Base-by-base conservation (phyloP, 2,113 vertebrate genomes). In the Perca flavescens region DNA sequence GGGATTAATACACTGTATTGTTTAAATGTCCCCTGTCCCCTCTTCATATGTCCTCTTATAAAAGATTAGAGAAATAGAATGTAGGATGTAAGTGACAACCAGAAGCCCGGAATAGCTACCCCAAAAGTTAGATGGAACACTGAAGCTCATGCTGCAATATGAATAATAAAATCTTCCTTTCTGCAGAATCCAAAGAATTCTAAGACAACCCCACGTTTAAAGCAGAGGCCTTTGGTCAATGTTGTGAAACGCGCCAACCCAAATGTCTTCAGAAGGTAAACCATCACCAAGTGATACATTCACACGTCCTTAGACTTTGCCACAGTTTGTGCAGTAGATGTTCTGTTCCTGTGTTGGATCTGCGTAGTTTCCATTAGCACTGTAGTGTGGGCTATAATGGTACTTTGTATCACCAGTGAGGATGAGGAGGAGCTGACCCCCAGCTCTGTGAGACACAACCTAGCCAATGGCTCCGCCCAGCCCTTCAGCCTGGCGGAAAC, bases 391-490 rank as follows among this genome's bases (percentile, higher is more conserved):
- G 12, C 31, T 54, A 10, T 34, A 25, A 78, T 46, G 1, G 36
- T 19, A 7, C 14, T 62, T 68, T 60, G 31, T 75, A 3, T 68
- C 46, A 65, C 40, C 85, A 95, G 94, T 69, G 94, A 93, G 31
- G 96, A 96, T 67, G 96, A 97, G 31, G 96, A 96, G 22, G 96
- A 96, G 14, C 70, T 86, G 28, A 92, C 94, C 50, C 52, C 14
- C 46, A 67, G 82, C 25, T 76, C 71, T 1, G 90, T 87, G 46
- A 95, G 89, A 79, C 95, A 87, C 69, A 95, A 72, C 83, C 89
- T 93, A n/a, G 12, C 92, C 74, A 96, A 94, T 60, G 94, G 81
- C 10, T 66, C 52, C 0, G 7, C 15, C 1, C 82, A 78, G 31
- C 36, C 63, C 0, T 21, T 80, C 13, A 0, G 50, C 22, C 52